phyloP scores from a whole-genome alignment of 35 echinoderm and acorn worm genomes.

The Strongylocentrotus purpuratus region DNA sequence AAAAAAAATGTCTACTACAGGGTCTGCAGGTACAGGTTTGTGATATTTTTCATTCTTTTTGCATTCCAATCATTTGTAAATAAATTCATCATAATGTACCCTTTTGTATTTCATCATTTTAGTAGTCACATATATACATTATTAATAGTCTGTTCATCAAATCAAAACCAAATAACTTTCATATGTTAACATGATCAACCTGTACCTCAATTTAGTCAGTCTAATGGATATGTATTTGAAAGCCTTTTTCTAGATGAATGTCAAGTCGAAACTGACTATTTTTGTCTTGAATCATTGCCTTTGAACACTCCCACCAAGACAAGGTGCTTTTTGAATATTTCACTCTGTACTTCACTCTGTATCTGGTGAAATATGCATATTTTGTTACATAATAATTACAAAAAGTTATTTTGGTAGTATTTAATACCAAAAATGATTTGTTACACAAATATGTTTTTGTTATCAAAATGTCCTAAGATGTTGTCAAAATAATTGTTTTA shows the following conservation, averaged over 20 bases:
- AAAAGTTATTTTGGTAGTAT: background rate
- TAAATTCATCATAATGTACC: background rate
- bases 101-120: no score
- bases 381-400: background rate
- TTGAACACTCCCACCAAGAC: background rate
- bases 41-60: background rate
- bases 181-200: background rate
- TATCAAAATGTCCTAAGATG: no score
- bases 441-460: no score
- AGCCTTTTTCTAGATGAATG: no score
- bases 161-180: background rate
- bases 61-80: slow-evolving; percentile 2
- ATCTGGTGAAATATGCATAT: background rate
- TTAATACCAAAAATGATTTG: no score
- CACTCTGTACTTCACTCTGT: background rate
- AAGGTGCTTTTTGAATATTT: background rate
- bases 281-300: background rate
- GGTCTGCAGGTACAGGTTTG: background rate
- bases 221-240: background rate
- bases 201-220: background rate
- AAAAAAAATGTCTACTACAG: background rate
- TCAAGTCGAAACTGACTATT: no score
- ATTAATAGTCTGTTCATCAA: background rate
- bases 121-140: background rate
- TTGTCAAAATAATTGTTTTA: no score